Evolutionary conservation across 2,113 vertebrate species (phyloP), one percentile per base, ranked within the genome.

Genomic region (Salvator merianae): DNA sequence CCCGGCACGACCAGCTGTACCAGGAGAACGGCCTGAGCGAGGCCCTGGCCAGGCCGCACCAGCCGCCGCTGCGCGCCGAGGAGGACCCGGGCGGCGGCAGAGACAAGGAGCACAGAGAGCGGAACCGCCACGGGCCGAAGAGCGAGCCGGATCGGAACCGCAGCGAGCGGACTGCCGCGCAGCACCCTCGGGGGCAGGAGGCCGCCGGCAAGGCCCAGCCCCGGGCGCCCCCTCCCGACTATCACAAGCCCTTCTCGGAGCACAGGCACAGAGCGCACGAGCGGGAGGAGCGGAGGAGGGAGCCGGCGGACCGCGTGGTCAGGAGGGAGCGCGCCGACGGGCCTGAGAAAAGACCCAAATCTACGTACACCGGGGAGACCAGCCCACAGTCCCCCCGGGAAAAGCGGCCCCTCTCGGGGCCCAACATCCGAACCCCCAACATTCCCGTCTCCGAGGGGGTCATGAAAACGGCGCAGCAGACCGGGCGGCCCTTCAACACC

Each of bases 371-470:
- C 7, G 90, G 89, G 2, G 94, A 95, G 7, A 79, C 55, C 83
- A 96, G 96, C 85, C 97, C 97, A 5, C 97, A 97, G 86, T 95
- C 97, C 22, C 96, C 97, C 50, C 93, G 97, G 16, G 98, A 99
- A 84, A 98, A 98, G 88, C 97, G 98, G 78, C 98, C 98, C 0
- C 97, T 98, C 34, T 98, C 98, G 0, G 98, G 98, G 50, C 97
- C 98, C 59, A 97, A 97, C 80, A 97, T 98, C 86, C 92, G 96
- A 70, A 97, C 96, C 36, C 97, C 98, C 0, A 96, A 97, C 83
- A 91, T 97, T 68, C 96, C 97, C 0, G 75, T 95, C 20, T 93
- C 94, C 0, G 94, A 96, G 9, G 96, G 95, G 1, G 94, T 95
- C 82, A 92, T 92, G 65, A 98, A 98, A 92, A 94, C 96, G 0